Evolutionary conservation across 2,797 vertebrate genomes (phyloP).

Genomic region (Margarornis squamiger): DNA sequence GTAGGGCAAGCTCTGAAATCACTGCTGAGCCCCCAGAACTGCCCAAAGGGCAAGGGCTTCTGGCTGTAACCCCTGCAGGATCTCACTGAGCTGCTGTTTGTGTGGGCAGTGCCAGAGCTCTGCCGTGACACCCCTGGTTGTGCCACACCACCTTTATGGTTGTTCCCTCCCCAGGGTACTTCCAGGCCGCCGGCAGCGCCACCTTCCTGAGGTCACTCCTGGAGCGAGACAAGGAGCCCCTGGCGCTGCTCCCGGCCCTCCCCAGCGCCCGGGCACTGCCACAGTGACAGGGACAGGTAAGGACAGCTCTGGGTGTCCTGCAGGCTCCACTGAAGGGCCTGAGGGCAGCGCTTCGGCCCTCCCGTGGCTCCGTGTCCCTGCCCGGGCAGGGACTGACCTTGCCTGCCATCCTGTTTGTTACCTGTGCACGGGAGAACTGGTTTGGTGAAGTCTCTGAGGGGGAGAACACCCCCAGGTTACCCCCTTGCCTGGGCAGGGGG

Average conservation of each 20-base stretch:
- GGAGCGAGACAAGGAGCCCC: conserved; percentile 43
- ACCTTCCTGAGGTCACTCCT: conserved; percentile 76
- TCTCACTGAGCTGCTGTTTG: neutral
- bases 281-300: neutral
- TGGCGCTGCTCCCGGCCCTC: rapidly evolving
- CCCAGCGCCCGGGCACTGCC: neutral
- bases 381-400: neutral
- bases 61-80: neutral
- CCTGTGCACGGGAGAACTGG: neutral
- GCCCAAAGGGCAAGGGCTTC: neutral
- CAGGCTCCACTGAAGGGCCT: neutral
- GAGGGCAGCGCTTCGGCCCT: neutral
- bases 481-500: neutral
- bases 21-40: neutral
- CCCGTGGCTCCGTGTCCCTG: neutral
- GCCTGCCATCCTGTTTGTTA: rapidly evolving
- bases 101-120: neutral
- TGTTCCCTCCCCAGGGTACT: conserved; percentile 47
- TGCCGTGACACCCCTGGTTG: neutral
- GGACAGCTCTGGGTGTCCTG: neutral
- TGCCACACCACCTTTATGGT: rapidly evolving
- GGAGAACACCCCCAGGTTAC: neutral
- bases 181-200: conserved; percentile 50
- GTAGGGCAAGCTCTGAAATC: neutral
- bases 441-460: neutral